A percentile compares a stretch with the other conserved stretches of the same genome.
These are phyloP conservation scores for Zeugodacus cucurbitae DNA, from an alignment of 1,140 invertebrate genomes.

Conservation along the genomic window DNA sequence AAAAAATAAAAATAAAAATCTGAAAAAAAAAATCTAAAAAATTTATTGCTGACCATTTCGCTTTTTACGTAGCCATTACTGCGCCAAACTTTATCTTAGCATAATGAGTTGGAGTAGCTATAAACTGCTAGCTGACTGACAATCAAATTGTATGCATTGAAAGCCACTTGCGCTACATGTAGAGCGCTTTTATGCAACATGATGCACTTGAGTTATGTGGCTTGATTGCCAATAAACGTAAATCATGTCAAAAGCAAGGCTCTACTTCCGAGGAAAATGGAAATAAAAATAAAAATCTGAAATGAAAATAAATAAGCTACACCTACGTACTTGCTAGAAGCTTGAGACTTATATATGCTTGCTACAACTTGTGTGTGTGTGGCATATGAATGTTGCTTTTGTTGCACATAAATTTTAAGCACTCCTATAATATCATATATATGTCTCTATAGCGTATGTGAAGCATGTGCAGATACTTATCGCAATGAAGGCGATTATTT, in stretches of 20 bases:
- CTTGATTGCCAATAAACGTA: slow-evolving; percentile 36
- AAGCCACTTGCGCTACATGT: not conserved
- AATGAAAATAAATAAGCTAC: not conserved
- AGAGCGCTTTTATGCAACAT: not conserved
- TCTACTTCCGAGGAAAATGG: not conserved
- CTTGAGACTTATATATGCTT: not conserved
- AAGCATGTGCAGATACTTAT: slow-evolving; percentile 6
- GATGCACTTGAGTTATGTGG: slow-evolving; percentile 19
- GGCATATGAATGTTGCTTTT: not conserved
- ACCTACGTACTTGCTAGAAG: too few species aligned
- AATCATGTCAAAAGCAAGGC: slow-evolving; percentile 30
- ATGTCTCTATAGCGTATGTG: not conserved
- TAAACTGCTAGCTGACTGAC: not conserved
- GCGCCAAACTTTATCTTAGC: not conserved
- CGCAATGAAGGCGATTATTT: slow-evolving; percentile 34
- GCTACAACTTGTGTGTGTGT: not conserved
- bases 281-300: not conserved
- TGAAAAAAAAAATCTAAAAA: not conserved
- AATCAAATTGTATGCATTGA: not conserved
- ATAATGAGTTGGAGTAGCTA: not conserved
- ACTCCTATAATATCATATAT: not conserved
- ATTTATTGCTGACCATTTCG: not conserved
- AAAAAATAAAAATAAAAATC: not conserved
- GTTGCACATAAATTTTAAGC: slow-evolving; percentile 20
- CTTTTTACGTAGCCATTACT: not conserved